phyloP scores from a whole-genome alignment of 2,888 invertebrate genomes.

The Drosophila lacicola region DNA sequence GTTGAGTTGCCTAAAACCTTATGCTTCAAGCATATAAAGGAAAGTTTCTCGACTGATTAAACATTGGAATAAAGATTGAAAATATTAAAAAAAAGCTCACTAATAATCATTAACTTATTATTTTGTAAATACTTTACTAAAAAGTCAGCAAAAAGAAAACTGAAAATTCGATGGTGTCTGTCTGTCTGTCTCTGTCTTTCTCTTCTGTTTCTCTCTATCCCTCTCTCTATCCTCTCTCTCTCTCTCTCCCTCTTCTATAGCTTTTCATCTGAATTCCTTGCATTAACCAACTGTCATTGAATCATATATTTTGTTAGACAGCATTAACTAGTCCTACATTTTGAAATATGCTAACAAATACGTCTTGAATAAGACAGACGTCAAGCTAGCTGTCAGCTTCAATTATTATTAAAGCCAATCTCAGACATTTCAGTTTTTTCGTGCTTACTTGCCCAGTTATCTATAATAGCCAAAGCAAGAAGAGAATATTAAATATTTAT shows the following conservation, averaged over 20 bases:
- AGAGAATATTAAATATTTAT: slow-evolving; percentile 31
- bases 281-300: neutral
- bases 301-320: neutral
- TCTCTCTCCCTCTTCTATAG: neutral
- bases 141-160: too few relatives aligned
- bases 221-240: neutral
- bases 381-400: slow-evolving; percentile 10
- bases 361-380: slow-evolving; percentile 10
- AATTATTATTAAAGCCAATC: neutral
- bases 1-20: too few relatives aligned
- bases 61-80: too few relatives aligned
- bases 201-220: neutral
- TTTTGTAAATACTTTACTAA: too few relatives aligned
- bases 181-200: neutral
- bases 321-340: neutral
- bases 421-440: slow-evolving; percentile 13
- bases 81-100: too few relatives aligned
- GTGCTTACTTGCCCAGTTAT: neutral
- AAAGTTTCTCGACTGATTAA: too few relatives aligned
- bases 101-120: too few relatives aligned
- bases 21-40: too few relatives aligned
- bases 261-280: neutral
- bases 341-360: neutral
- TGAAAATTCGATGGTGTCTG: too few relatives aligned
- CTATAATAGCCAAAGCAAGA: slow-evolving; percentile 9